Evolutionary conservation across 2,888 invertebrate species (phyloP), one percentile per base, ranked within the genome.

Genomic region (Caenorhabditis parvicauda): DNA sequence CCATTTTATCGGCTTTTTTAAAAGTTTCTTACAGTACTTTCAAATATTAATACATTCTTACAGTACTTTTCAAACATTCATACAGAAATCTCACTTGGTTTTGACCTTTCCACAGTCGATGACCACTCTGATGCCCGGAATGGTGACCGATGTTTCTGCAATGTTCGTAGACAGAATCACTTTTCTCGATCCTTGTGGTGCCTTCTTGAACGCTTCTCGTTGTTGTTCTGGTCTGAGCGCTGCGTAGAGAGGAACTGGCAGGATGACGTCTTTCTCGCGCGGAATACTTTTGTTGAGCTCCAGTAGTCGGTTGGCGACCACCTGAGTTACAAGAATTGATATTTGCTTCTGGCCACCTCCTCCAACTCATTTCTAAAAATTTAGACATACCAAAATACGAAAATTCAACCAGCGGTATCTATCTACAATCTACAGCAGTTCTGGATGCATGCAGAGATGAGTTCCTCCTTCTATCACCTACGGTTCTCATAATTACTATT

Each of bases 91-190:
- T 46, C 25, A 79, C 78, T 72, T 75, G 29, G 62, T 68, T 45
- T 82, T 81, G 2, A 81, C 76, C 62, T 78, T 79, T 24, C 81
- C 81, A 3, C 70, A 72, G 53, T 81, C 81, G 45, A 81, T 68
- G 9, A 81, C 90, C 82, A 92, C 91, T 25, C 88, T 88, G 64
- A 98, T 88, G 22, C 93, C 93, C 3, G 90, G 88, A 76, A 96
- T 93, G 0, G 96, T 96, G n/a, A 98, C 87, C 1, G 94, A 94
- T 0, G 96, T 92, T 83, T 98, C 96, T 0, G 96, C 95, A 52
- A 98, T 90, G 81, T 98, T 96, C 0, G 95, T 96, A 0, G 95
- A 90, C 9, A 96, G 84, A 0, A 98, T 88, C 29, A 95, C 88
- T 83, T 95, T 95, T 29, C 66, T 55, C 12, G 53, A 42, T 9